Evolutionary conservation across 1,140 invertebrate species (phyloP).

Genomic region (Conus betulinus): DNA sequence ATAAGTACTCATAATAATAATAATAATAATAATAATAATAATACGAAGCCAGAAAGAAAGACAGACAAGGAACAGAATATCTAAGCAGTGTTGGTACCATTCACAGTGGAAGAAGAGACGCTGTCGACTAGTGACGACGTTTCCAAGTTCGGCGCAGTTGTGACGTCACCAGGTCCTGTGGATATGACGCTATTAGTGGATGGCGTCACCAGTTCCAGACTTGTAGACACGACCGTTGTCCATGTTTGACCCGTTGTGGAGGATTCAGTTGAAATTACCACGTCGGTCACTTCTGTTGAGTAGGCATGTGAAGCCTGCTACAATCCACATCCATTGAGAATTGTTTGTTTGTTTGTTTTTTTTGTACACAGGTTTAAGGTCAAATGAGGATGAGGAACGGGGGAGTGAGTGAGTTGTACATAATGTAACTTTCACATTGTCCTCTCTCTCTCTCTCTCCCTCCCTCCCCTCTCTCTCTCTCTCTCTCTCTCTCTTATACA

Average conservation of each 20-base stretch:
- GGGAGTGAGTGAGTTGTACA: no score
- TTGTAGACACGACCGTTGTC: constrained; percentile 14
- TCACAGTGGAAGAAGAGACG: background rate
- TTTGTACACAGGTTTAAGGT: no score
- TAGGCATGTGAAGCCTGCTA: background rate
- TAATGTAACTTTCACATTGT: no score
- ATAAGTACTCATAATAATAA: background rate
- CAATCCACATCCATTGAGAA: no score
- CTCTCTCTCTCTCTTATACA: background rate
- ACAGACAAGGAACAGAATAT: no score
- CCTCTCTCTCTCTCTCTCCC: no score
- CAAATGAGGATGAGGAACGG: no score
- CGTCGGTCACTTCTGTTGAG: background rate
- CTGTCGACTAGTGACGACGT: background rate
- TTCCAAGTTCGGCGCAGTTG: background rate
- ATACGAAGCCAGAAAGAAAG: no score
- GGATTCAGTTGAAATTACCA: background rate
- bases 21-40: no score
- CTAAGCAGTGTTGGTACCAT: background rate
- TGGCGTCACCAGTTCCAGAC: constrained; percentile 22
- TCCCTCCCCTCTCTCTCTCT: background rate
- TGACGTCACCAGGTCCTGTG: background rate
- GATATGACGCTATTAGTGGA: background rate
- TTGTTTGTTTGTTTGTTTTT: no score
- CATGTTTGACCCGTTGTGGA: background rate